phyloP scores from a whole-genome alignment of 1,140 invertebrate species.

The Gonioctena quinquepunctata region DNA sequence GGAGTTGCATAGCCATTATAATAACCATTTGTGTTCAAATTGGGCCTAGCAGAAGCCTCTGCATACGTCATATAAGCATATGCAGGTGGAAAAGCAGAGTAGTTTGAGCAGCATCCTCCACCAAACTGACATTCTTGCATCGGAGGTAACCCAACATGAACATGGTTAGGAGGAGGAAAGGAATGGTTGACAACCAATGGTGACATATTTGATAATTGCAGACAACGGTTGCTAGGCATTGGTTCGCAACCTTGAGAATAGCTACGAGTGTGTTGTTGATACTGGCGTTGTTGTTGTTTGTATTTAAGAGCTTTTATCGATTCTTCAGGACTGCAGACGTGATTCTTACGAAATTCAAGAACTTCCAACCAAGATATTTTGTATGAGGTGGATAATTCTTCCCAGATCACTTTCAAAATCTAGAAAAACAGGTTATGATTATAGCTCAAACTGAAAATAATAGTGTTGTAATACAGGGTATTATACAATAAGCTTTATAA shows the following conservation, averaged over 20 bases:
- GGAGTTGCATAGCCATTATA: slow-evolving; percentile 21
- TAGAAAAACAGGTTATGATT: slow-evolving; percentile 37
- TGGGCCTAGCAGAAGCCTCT: slow-evolving; percentile 16
- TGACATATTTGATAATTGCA: neutral
- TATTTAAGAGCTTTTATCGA: slow-evolving; percentile 59
- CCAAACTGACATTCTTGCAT: slow-evolving; percentile 29
- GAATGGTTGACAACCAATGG: slow-evolving; percentile 26
- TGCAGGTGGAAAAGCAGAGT: slow-evolving; percentile 11
- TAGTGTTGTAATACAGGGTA: too few relatives aligned
- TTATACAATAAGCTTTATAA: too few relatives aligned
- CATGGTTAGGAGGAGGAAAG: slow-evolving; percentile 35
- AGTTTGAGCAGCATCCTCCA: slow-evolving; percentile 35
- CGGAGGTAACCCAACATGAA: slow-evolving; percentile 10
- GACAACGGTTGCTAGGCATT: neutral
- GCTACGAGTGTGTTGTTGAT: slow-evolving; percentile 38
- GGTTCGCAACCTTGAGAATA: slow-evolving; percentile 24
- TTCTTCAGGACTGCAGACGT: slow-evolving; percentile 64
- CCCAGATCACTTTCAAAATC: slow-evolving; percentile 63
- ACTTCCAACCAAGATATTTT: slow-evolving; percentile 69
- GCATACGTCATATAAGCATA: slow-evolving; percentile 48
- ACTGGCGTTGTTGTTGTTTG: slow-evolving; percentile 55
- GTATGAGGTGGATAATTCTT: slow-evolving; percentile 60
- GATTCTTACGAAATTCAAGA: slow-evolving; percentile 66
- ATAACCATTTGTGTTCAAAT: slow-evolving; percentile 30
- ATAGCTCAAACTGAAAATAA: too few relatives aligned